Evolutionary conservation across 1,140 invertebrate species (phyloP).

Genomic region (Euura lappo): DNA sequence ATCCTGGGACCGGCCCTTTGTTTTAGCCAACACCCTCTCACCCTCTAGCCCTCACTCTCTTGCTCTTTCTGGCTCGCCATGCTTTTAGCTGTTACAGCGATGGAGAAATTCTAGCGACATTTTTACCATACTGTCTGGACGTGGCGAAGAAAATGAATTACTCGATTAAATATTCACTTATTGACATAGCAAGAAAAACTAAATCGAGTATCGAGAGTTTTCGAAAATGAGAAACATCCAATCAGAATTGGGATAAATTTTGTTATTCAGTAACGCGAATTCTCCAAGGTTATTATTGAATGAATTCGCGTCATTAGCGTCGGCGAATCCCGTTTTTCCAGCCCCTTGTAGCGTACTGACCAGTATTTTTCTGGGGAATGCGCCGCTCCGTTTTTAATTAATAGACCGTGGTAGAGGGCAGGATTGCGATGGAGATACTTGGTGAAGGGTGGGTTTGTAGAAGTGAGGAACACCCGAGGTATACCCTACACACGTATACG

Average conservation of each 20-base stretch:
- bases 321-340: constrained; percentile 2
- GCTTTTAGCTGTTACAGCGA: constrained; percentile 3
- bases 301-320: constrained; percentile 20
- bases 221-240: no score
- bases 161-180: no score
- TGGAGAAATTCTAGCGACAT: background rate
- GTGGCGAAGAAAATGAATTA: no score
- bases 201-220: no score
- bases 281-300: background rate
- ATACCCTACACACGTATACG: no score
- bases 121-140: no score
- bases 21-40: constrained; percentile 55
- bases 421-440: background rate
- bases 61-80: background rate
- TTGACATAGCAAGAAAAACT: no score
- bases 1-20: constrained; percentile 55
- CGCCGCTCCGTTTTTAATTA: constrained; percentile 37
- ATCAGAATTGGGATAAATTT: no score
- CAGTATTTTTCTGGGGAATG: constrained; percentile 28
- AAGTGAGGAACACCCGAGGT: no score
- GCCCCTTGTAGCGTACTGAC: constrained; percentile 22
- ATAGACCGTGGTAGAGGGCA: constrained; percentile 30
- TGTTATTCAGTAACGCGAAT: no score
- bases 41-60: background rate
- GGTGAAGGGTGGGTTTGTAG: background rate